These are phyloP conservation scores for Aporrectodea caliginosa DNA, from an alignment of 1,140 invertebrate species.

Conservation along the genomic window DNA sequence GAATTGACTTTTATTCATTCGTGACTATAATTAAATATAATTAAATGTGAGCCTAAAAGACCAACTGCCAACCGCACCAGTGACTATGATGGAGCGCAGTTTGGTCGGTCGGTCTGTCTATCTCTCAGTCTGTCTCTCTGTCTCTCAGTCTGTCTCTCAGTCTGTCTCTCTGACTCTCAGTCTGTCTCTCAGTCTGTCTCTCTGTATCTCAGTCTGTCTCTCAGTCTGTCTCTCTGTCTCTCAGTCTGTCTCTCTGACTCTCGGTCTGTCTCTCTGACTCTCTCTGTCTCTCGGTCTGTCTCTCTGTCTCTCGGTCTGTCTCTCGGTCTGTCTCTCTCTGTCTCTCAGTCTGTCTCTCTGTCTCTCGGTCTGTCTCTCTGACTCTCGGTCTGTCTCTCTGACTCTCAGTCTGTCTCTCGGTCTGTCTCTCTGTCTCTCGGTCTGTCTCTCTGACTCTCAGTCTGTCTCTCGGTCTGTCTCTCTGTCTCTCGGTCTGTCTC, in stretches of 20 bases:
- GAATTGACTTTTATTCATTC: no score
- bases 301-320: conserved; percentile 22
- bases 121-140: no score
- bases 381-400: conserved; percentile 18
- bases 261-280: background rate
- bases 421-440: conserved; percentile 23
- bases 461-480: conserved; percentile 15
- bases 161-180: no score
- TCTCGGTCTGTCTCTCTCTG: conserved; percentile 24
- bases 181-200: no score
- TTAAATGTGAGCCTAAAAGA: no score
- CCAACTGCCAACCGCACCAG: no score
- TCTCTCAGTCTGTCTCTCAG: no score
- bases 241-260: background rate
- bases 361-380: conserved; percentile 22
- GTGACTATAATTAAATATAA: no score
- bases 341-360: conserved; percentile 23
- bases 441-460: conserved; percentile 24
- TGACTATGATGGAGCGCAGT: no score
- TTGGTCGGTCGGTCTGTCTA: no score
- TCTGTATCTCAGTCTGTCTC: no score
- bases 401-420: conserved; percentile 21
- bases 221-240: background rate
- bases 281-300: conserved; percentile 23
- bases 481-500: conserved; percentile 21